These are phyloP conservation scores for Cyanistes caeruleus DNA, from an alignment of 2,113 vertebrate genomes.

Conservation along the genomic window DNA sequence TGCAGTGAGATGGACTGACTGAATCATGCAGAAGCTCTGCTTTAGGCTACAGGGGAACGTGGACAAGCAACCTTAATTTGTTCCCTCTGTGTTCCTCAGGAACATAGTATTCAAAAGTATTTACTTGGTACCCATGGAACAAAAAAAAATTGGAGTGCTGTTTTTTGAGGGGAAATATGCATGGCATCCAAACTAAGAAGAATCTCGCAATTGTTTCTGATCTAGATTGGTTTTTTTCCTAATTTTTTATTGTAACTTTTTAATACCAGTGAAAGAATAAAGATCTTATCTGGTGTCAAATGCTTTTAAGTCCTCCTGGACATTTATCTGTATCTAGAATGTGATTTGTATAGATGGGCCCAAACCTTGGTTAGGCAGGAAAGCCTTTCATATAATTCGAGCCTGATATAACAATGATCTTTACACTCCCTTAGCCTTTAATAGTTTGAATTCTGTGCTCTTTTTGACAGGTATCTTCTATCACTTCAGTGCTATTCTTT, in stretches of 20 bases:
- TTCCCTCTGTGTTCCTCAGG: neutral
- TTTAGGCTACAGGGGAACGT: neutral
- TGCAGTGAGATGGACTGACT: neutral
- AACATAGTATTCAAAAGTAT: neutral
- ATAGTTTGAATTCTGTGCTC: neutral
- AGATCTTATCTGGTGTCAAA: neutral
- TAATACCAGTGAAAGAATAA: neutral
- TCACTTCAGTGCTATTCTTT: neutral
- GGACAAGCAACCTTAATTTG: neutral
- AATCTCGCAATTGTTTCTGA: neutral
- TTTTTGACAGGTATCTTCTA: neutral
- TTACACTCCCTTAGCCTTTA: neutral
- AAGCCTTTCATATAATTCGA: neutral
- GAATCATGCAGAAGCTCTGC: neutral
- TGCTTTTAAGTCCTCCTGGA: neutral
- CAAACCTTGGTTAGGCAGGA: neutral
- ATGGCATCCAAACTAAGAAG: neutral
- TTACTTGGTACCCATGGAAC: neutral
- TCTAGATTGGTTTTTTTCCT: fast-evolving
- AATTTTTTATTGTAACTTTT: neutral
- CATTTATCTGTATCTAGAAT: neutral
- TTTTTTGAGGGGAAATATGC: neutral
- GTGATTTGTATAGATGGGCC: neutral
- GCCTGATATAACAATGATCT: neutral
- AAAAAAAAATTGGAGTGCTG: neutral